Conservation (phyloP, 2,888 invertebrate species). For the Stenichneumon culpator region DNA sequence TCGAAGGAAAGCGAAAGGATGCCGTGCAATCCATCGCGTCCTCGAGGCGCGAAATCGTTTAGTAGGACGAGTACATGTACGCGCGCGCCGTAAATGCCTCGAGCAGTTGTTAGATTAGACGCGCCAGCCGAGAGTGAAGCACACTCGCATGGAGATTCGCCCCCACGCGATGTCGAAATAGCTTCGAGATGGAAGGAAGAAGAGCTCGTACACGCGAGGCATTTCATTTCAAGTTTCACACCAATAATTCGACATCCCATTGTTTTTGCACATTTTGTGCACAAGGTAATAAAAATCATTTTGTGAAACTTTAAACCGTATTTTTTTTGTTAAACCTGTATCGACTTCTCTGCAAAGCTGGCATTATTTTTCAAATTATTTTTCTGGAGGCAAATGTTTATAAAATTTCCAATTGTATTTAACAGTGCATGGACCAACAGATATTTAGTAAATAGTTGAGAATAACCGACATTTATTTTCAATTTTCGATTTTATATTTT, state of each 20-base stretch:
- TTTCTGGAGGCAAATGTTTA: too few species aligned
- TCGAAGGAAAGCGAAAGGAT: conserved; percentile 64
- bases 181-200: conserved; percentile 8
- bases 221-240: conserved; percentile 2
- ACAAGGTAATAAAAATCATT: too few species aligned
- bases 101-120: conserved; percentile 40
- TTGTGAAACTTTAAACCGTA: too few species aligned
- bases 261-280: background rate
- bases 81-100: conserved; percentile 57
- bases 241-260: background rate
- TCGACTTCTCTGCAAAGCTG: too few species aligned
- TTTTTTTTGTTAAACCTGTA: too few species aligned
- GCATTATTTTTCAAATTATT: too few species aligned
- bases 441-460: too few species aligned
- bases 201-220: background rate
- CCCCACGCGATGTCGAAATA: conserved; percentile 25
- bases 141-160: conserved; percentile 49
- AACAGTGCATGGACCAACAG: too few species aligned
- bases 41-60: conserved; percentile 53
- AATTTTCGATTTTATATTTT: too few species aligned
- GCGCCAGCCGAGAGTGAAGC: conserved; percentile 37
- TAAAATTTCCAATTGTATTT: too few species aligned
- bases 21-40: conserved; percentile 60
- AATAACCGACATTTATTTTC: too few species aligned
- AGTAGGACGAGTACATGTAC: conserved; percentile 47